Conservation (phyloP, 2,113 vertebrate genomes). For the Urocynchramus pylzowi region DNA sequence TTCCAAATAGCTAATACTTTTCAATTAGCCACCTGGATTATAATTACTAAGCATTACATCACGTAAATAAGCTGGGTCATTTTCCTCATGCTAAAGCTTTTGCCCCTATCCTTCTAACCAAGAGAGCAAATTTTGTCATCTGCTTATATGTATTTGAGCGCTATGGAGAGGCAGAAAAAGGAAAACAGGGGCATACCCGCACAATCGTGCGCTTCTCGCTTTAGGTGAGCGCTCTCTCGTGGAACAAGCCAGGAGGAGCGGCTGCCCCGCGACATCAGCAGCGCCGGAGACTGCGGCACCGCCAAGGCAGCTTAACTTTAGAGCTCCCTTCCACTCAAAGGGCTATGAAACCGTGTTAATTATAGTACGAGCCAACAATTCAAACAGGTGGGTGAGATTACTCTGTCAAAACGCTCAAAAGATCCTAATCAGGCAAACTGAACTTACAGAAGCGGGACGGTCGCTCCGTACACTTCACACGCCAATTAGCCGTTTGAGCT, state of each 20-base stretch:
- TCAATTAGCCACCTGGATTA: background rate
- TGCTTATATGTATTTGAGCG: background rate
- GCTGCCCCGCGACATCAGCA: background rate
- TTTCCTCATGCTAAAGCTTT: background rate
- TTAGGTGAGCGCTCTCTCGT: conserved; percentile 36
- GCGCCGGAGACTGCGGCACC: accelerated
- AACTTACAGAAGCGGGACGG: background rate
- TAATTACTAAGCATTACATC: background rate
- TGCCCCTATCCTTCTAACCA: background rate
- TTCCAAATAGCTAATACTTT: background rate
- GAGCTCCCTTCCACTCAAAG: background rate
- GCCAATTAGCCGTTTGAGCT: background rate
- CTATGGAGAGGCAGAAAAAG: background rate
- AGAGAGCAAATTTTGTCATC: no score
- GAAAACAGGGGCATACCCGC: accelerated
- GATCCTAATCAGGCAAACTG: background rate
- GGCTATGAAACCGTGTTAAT: background rate
- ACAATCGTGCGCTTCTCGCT: background rate
- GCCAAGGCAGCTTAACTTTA: accelerated
- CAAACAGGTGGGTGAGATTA: background rate
- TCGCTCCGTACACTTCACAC: background rate
- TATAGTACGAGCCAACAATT: background rate
- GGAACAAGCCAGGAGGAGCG: background rate
- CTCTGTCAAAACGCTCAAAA: background rate
- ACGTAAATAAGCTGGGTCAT: background rate